These are phyloP conservation scores for Auanema sp. DNA, from an alignment of 2,888 invertebrate genomes.

Conservation along the genomic window DNA sequence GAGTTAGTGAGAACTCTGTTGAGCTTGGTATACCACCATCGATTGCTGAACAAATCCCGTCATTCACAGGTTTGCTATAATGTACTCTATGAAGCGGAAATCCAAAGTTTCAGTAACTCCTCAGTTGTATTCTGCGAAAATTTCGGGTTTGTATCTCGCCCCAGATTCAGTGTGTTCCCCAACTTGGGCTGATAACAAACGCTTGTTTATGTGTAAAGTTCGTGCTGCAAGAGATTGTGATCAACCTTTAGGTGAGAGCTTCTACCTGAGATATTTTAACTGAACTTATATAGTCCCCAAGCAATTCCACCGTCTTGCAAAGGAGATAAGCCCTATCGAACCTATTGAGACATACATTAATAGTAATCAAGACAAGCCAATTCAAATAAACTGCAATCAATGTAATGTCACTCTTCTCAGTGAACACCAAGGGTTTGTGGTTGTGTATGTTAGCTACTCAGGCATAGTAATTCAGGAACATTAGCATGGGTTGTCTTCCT, in stretches of 20 bases:
- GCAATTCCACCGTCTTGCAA: conserved; percentile 42
- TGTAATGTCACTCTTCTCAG: conserved; percentile 16
- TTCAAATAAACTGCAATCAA: conserved; percentile 10
- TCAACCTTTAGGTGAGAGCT: conserved; percentile 2
- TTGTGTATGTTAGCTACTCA: neutral
- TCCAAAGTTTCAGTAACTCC: too few relatives aligned
- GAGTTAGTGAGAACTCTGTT: conserved; percentile 7
- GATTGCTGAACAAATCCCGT: neutral
- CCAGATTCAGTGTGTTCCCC: conserved; percentile 60
- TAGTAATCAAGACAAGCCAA: neutral
- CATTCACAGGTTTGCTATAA: neutral
- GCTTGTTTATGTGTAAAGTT: conserved; percentile 56
- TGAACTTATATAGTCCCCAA: conserved; percentile 36
- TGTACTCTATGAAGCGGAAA: too few relatives aligned
- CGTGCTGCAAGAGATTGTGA: conserved; percentile 22
- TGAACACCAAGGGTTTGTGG: conserved; percentile 15
- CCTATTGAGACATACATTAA: conserved; percentile 37
- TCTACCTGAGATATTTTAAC: neutral
- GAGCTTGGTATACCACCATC: conserved; percentile 9
- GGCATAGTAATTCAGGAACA: conserved; percentile 2
- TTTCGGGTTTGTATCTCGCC: conserved; percentile 50
- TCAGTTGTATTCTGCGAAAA: conserved; percentile 11
- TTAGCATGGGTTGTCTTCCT: conserved; percentile 28
- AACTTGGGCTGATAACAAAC: conserved; percentile 53
- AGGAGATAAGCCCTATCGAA: conserved; percentile 35